Evolutionary conservation across 2,888 invertebrate species (phyloP), one percentile per base, ranked within the genome.

Genomic region (Dynastes grantii): DNA sequence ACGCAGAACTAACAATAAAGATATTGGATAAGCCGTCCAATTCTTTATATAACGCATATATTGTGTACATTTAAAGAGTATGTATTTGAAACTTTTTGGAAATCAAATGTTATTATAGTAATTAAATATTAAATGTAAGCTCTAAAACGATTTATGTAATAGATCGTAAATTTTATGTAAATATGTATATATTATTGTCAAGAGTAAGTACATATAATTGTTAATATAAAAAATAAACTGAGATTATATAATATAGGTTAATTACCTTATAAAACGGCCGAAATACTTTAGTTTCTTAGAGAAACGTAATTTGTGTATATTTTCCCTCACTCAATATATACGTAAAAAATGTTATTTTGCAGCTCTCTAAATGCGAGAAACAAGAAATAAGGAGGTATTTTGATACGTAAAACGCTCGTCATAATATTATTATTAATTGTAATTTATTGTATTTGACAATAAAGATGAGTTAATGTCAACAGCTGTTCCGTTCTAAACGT

Each of bases 121-220:
- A 29, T 27, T 45, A 67, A 45, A 45, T 63, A 29, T 58, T 49
- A 71, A 45, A 71, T 70, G 73, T 64, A 78, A 58, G 55, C n/a
- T 22, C 55, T 49, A 78, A 58, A 58, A 27, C 75, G 40, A 76
- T 73, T 73, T 73, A 67, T 78, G 53, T 63, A 68, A 78, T 76
- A 78, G 75, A 78, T 78, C 68, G 65, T 65, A 58, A 22, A 58
- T 22, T 58, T 58, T 58, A 58, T 78, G 78, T 78, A 78, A 76
- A 78, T 78, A 78, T 78, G 78, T 78, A 78, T 13, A 78, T 78
- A 78, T 76, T 76, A 78, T 78, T 78, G 78, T 78, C 76, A 78
- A 78, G 8, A 63, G 53, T 76, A 76, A 78, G 67, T 68, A 63
- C 63, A 63, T 63, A 76, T 78, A 76, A 76, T 68, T 78, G 78